phyloP scores from a whole-genome alignment of 2,888 invertebrate genomes.

The Megastigmus dorsalis region DNA sequence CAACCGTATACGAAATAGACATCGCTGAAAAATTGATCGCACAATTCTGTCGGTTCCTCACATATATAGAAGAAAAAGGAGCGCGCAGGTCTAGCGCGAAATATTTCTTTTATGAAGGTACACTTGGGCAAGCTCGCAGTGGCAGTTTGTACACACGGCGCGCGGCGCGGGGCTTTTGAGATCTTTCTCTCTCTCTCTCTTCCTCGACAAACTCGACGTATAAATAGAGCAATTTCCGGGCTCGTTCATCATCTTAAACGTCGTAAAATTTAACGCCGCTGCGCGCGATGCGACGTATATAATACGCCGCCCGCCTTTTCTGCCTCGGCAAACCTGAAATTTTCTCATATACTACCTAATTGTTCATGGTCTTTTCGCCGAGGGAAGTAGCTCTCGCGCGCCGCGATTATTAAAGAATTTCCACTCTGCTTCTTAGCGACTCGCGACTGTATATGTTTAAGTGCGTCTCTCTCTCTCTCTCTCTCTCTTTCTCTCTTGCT shows the following conservation, averaged over 20 bases:
- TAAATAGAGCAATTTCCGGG: constrained; percentile 37
- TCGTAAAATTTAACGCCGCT: constrained; percentile 38
- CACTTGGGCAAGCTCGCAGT: too few species aligned
- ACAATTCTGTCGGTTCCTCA: too few species aligned
- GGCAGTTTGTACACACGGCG: too few species aligned
- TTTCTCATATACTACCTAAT: background rate
- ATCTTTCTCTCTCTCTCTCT: background rate
- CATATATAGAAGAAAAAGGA: too few species aligned
- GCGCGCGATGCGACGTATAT: too few species aligned
- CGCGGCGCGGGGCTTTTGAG: too few species aligned
- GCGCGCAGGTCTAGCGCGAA: too few species aligned
- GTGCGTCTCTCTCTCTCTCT: background rate
- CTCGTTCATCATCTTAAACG: constrained; percentile 31
- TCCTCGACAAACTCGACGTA: background rate
- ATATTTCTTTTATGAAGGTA: background rate
- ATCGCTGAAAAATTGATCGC: too few species aligned
- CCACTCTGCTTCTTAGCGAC: background rate
- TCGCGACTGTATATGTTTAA: too few species aligned
- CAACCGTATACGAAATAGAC: too few species aligned
- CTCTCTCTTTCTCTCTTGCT: background rate
- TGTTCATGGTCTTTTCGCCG: background rate
- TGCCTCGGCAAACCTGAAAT: background rate
- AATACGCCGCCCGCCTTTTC: background rate
- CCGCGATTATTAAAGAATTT: background rate
- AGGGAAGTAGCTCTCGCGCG: background rate